These are phyloP conservation scores for Eristalis tenax DNA, from an alignment of 2,888 invertebrate species.

Conservation along the genomic window DNA sequence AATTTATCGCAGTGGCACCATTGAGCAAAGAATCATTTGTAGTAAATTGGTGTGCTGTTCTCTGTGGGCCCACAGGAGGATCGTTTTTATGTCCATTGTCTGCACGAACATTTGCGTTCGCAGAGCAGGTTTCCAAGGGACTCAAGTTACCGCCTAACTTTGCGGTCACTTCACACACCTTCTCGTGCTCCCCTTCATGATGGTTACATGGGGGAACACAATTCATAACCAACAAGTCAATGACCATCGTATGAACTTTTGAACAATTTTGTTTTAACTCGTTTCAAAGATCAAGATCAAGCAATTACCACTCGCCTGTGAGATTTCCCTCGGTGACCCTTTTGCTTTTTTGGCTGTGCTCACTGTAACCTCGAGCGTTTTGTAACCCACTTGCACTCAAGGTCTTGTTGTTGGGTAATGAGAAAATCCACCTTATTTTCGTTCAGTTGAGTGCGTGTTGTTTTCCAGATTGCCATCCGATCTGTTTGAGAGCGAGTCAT, in stretches of 20 bases:
- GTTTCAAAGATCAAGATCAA: constrained; percentile 22
- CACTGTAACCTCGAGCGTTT: neutral
- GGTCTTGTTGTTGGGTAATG: constrained; percentile 8
- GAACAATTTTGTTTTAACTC: constrained; percentile 13
- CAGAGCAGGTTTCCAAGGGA: neutral
- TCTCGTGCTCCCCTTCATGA: too few relatives aligned
- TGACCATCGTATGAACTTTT: neutral
- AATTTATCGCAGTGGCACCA: constrained; percentile 25
- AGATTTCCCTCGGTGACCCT: constrained; percentile 26
- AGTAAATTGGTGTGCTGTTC: constrained; percentile 2
- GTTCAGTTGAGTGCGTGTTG: neutral
- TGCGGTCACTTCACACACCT: too few relatives aligned
- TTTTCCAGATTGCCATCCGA: neutral
- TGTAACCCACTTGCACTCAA: constrained; percentile 20
- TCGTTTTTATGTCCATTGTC: constrained; percentile 2
- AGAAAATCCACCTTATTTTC: neutral
- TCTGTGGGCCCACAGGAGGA: neutral
- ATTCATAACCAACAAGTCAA: constrained; percentile 13
- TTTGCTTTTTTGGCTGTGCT: neutral
- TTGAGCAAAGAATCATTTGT: neutral
- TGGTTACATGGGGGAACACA: neutral
- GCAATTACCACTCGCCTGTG: constrained; percentile 11
- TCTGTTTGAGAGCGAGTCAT: too few relatives aligned
- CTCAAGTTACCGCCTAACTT: constrained; percentile 18
- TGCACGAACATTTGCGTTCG: constrained; percentile 12